Evolutionary conservation across 2,797 vertebrate species (phyloP), one percentile per base, ranked within the genome.

Genomic region (Sandelia bainsii): DNA sequence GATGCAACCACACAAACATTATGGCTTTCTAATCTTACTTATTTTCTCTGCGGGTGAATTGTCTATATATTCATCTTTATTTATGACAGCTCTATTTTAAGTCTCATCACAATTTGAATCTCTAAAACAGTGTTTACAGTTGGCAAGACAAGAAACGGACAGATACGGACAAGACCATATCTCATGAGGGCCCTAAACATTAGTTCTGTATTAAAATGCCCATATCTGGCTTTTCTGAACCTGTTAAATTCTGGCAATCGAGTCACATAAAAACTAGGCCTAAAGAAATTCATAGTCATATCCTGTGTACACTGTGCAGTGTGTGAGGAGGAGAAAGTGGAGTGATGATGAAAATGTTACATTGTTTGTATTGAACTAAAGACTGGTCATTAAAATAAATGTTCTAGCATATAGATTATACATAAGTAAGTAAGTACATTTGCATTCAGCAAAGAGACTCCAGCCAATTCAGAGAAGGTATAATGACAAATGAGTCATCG

Each of bases 41-140:
- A 62, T 59, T 71, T 16, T 25, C 48, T 64, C 8, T 49, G 29
- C 32, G 25, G 45, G 8, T 44, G 51, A n/a, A 68, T 56, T 50
- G 25, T 27, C n/a, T 16, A 40, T 29, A 59, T 44, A 39, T 59
- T 50, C 62, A 6, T 53, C 16, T 54, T 32, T 34, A 34, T 27
- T 11, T n/a, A 16, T 50, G 17, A 66, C 23, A 6, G 61, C 16
- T 0, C 7, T 32, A 5, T 44, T 34, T 9, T 9, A 34, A 34
- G 32, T 9, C 12, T 39, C 50, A 56, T 1, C 20, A 19, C 9
- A 52, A 8, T 63, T 9, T 50, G 44, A 34, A 6, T 5, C 37
- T 39, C n/a, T 14, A 2, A 34, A 34, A 1, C 32, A 34, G 32
- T 34, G 8, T 9, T 34, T 34, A 34, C 32, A 34, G 32, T 34